phyloP scores from a whole-genome alignment of 2,888 invertebrate genomes.

The Agrochola lota region DNA sequence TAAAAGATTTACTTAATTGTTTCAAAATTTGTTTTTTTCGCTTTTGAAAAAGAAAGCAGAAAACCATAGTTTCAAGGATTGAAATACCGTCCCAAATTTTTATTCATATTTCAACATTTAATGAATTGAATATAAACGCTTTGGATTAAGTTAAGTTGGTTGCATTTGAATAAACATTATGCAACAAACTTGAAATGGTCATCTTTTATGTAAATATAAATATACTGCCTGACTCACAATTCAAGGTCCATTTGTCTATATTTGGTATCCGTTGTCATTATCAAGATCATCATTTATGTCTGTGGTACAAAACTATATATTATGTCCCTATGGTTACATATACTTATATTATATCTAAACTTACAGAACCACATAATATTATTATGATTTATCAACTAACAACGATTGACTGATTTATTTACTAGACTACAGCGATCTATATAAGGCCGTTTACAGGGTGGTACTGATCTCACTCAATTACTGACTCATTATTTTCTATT shows the following conservation, averaged over 20 bases:
- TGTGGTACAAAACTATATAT: slow-evolving; percentile 9
- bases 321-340: too few relatives aligned
- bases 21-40: slow-evolving; percentile 4
- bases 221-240: slow-evolving; percentile 40
- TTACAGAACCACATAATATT: background rate
- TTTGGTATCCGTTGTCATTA: slow-evolving; percentile 40
- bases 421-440: background rate
- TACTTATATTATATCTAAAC: background rate
- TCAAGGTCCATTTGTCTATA: slow-evolving; percentile 57
- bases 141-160: slow-evolving; percentile 1
- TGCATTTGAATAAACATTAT: slow-evolving; percentile 51
- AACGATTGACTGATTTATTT: slow-evolving; percentile 11
- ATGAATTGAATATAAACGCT: background rate
- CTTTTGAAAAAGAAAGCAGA: slow-evolving; percentile 16
- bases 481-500: slow-evolving; percentile 17
- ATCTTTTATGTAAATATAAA: slow-evolving; percentile 56
- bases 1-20: slow-evolving; percentile 8
- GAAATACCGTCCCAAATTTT: background rate
- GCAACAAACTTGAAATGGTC: slow-evolving; percentile 46
- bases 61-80: slow-evolving; percentile 27
- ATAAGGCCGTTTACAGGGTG: background rate
- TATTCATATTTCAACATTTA: background rate
- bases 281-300: slow-evolving; percentile 35
- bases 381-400: background rate
- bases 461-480: slow-evolving; percentile 6